Base-by-base conservation (phyloP, 2,888 invertebrate genomes). In the Cosmia pyralina region DNA sequence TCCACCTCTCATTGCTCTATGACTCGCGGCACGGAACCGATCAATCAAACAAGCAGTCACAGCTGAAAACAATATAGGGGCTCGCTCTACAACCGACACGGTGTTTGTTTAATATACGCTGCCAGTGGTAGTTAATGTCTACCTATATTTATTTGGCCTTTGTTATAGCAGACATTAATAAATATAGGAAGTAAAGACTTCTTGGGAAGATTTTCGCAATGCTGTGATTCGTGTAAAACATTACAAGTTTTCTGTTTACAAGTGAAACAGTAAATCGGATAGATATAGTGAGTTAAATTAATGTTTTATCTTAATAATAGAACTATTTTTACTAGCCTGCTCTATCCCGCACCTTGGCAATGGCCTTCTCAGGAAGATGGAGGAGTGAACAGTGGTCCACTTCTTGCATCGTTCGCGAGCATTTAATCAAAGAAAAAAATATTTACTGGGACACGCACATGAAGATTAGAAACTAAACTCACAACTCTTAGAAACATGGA, bases 41-140 rank as follows among this genome's bases (percentile, higher is more conserved):
- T 91, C 91, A 88, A 91, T 91, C 91, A 91, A 81, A 75, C 75
- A 73, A 82, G 74, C 81, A 88, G 87, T 85, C 85, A 69, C 86
- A 84, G 82, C 87, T 87, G 87, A 88, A 91, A 91, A 91, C 91
- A 91, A 91, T 91, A 90, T 88, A 86, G 85, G 63, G 75, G 41
- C 81, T 75, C 66, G 73, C 83, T 73, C 74, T 82, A 86, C 87
- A 86, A 77, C 85, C 80, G 78, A 79, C 81, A 76, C 81, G 22
- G 15, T 83, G 78, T 79, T 75, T 81, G 72, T 69, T 79, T 83
- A 72, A 72, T 75, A 65, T 8, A 72, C 76, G 52, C 68, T 11
- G 65, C 48, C 50, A 44, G 64, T 15, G 62, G 67, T 38, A 57
- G 55, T 17, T 63, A 11, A 17, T 55, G 55, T 44, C 50, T 58